Conservation (phyloP, 2,113 vertebrate species). For the Podarcis muralis region DNA sequence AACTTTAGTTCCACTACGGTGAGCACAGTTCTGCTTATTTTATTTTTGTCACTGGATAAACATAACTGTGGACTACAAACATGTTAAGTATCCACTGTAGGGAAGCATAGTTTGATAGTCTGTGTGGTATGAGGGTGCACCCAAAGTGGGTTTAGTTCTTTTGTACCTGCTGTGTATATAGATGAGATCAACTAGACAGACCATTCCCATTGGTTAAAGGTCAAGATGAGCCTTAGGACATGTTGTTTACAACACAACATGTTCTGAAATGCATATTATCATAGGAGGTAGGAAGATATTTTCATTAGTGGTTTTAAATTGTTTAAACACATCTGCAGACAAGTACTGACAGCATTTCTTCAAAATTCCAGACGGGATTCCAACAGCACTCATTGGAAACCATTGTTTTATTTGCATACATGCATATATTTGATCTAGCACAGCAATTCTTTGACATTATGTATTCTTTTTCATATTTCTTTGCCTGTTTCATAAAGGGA, state of each 20-base stretch:
- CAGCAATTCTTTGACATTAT: background rate
- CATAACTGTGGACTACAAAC: slow-evolving; percentile 52
- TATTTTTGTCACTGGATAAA: slow-evolving; percentile 41
- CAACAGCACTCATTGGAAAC: background rate
- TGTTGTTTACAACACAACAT: slow-evolving; percentile 71
- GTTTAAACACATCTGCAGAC: background rate
- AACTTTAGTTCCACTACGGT: slow-evolving; percentile 43
- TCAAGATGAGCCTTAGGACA: slow-evolving; percentile 75
- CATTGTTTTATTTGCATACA: background rate
- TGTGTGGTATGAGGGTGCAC: slow-evolving; percentile 52
- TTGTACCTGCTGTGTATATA: slow-evolving; percentile 68
- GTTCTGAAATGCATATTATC: slow-evolving; percentile 66
- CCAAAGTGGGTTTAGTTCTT: slow-evolving; percentile 66
- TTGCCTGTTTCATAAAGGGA: background rate
- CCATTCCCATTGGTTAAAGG: slow-evolving; percentile 85
- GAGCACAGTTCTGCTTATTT: slow-evolving; percentile 20
- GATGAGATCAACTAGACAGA: slow-evolving; percentile 85
- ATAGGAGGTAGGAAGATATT: slow-evolving; percentile 50
- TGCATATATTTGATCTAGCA: background rate
- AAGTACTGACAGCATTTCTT: slow-evolving; percentile 40
- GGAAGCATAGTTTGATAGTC: slow-evolving; percentile 51
- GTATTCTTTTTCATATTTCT: background rate
- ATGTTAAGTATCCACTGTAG: slow-evolving; percentile 56
- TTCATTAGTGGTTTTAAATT: slow-evolving; percentile 51
- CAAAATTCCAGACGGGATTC: slow-evolving; percentile 43